phyloP scores from a whole-genome alignment of 37 sponge, comb jelly and placozoan genomes.

The Axinella damicornis region DNA sequence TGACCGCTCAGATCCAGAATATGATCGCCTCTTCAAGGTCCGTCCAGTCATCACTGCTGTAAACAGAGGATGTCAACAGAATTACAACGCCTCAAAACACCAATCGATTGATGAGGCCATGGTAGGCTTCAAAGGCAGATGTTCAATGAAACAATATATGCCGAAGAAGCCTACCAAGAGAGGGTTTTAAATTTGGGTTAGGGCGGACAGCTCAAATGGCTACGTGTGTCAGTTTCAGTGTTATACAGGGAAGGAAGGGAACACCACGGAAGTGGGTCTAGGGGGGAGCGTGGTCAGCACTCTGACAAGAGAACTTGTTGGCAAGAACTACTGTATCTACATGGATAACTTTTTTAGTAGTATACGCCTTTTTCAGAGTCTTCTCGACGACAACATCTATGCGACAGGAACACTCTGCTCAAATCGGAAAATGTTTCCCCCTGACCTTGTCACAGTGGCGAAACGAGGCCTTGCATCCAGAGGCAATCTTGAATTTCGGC shows the following conservation, averaged over 20 bases:
- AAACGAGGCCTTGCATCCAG: too few relatives aligned
- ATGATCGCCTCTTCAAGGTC: too few relatives aligned
- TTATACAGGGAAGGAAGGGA: neutral
- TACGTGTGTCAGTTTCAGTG: neutral
- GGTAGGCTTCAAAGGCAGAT: constrained; percentile 36
- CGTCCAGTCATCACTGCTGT: neutral
- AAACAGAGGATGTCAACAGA: neutral
- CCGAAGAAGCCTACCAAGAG: constrained; percentile 11
- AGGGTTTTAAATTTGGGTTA: constrained; percentile 47
- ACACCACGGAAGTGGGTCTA: neutral
- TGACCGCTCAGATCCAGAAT: too few relatives aligned
- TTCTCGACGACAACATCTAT: constrained; percentile 6
- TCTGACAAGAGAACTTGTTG: constrained; percentile 1
- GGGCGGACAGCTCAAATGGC: neutral
- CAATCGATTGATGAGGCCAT: constrained; percentile 58
- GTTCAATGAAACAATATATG: constrained; percentile 49
- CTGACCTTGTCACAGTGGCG: too few relatives aligned
- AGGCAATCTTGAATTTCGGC: too few relatives aligned
- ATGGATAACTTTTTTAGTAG: constrained; percentile 9
- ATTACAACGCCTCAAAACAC: constrained; percentile 33
- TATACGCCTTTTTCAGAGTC: neutral
- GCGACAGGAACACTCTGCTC: constrained; percentile 2
- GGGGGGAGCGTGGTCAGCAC: neutral
- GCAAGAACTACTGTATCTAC: neutral
- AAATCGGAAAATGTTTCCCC: too few relatives aligned